Evolutionary conservation across 2,888 invertebrate species (phyloP).

Genomic region (Dusona sp.): DNA sequence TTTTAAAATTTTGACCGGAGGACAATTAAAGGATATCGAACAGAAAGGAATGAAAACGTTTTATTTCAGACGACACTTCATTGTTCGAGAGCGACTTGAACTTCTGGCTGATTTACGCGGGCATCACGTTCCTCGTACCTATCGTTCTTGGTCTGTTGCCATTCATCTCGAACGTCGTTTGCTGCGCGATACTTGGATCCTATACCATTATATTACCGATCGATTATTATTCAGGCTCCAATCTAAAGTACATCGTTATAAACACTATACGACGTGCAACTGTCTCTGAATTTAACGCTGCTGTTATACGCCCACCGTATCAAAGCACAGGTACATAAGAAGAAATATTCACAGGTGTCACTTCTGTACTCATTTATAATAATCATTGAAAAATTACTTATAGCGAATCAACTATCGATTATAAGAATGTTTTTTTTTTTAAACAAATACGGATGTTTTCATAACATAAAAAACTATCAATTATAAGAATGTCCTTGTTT

Average conservation of each 20-base stretch:
- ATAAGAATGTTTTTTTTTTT: no score
- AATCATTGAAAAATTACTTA: not conserved
- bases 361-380: not conserved
- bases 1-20: not conserved
- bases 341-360: not conserved
- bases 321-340: conserved; percentile 86
- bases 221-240: conserved; percentile 88
- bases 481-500: no score
- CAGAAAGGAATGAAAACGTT: not conserved
- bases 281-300: conserved; percentile 87
- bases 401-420: no score
- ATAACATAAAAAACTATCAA: no score
- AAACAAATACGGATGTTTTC: no score
- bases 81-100: conserved; percentile 86
- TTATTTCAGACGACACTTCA: conserved; percentile 82
- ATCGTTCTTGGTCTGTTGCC: conserved; percentile 85
- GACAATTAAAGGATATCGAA: not conserved
- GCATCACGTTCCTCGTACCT: conserved; percentile 85
- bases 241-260: conserved; percentile 89
- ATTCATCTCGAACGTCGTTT: conserved; percentile 87
- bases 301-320: conserved; percentile 87
- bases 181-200: conserved; percentile 88
- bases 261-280: conserved; percentile 89
- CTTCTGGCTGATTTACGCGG: conserved; percentile 88
- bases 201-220: conserved; percentile 88